A percentile compares a stretch with the other conserved stretches of the same genome.
Evolutionary conservation across 2,113 vertebrate genomes (phyloP).

Genomic region (Chloroceryle aenea): DNA sequence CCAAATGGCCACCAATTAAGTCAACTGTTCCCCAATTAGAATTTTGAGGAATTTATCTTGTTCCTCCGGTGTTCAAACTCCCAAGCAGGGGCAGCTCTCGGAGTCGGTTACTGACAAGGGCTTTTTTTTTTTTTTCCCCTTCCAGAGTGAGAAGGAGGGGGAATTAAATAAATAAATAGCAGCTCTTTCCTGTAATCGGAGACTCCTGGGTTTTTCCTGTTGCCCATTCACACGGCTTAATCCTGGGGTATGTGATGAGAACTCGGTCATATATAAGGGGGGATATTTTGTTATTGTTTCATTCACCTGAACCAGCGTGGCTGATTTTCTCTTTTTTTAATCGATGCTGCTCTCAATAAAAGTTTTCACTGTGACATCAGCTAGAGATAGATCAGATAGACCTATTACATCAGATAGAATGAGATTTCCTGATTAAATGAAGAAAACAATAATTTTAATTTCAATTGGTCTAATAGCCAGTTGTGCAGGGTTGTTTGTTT

Average conservation of each 20-base stretch:
- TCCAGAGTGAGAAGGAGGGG: conserved; percentile 21
- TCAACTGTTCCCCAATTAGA: conserved; percentile 98
- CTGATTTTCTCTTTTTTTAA: background rate
- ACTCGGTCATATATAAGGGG: conserved; percentile 64
- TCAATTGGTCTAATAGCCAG: background rate
- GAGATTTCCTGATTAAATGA: background rate
- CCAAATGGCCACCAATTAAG: conserved; percentile 99
- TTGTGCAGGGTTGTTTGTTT: background rate
- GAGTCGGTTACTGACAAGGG: conserved; percentile 84
- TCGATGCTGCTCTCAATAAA: background rate
- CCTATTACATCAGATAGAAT: background rate
- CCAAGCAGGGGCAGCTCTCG: conserved; percentile 80
- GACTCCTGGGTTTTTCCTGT: conserved; percentile 90
- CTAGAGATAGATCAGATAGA: background rate
- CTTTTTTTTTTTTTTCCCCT: conserved; percentile 46
- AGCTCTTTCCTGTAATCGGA: conserved; percentile 93
- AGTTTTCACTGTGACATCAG: background rate
- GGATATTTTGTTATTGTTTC: conserved; percentile 26
- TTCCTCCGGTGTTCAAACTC: conserved; percentile 84
- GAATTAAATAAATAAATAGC: conserved; percentile 83
- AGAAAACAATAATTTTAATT: background rate
- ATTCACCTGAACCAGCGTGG: conserved; percentile 33
- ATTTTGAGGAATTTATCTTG: conserved; percentile 94
- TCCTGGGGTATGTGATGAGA: conserved; percentile 80
- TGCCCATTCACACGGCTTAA: conserved; percentile 85